Base-by-base conservation (phyloP, 2,797 vertebrate genomes). In the Sandelia bainsii region DNA sequence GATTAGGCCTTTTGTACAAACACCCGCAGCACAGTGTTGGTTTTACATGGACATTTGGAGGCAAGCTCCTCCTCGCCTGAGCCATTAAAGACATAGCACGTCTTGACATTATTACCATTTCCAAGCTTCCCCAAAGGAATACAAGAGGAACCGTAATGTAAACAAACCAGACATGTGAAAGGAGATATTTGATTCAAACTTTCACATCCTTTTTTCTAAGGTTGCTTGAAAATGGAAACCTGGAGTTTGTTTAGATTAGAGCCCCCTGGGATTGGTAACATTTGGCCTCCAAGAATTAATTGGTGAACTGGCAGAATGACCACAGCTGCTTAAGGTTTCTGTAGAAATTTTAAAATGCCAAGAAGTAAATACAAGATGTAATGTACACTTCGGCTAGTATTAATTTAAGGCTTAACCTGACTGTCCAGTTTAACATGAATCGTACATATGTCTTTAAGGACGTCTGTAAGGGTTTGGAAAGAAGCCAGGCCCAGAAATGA, bases 121-220 rank as follows among this genome's bases (percentile, higher is more conserved):
- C 81, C 85, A 72, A 91, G 80, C 71, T 75, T 85, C 74, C 92
- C 87, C 80, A 80, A 80, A 90, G 87, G 90, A 84, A 89, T 79
- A 89, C 84, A 78, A 86, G 71, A 82, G 83, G 86, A 90, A 93
- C 90, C 77, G 19, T 80, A 91, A 88, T 79, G 79, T 93, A 93
- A 93, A 92, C 90, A 93, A 86, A 91, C 54, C 56, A 87, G 91
- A 84, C 91, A 91, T 89, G 83, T 93, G 87, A 92, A 87, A 91
- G 83, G 82, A 86, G 81, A 85, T 77, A 92, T 92, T 91, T 89
- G 83, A 94, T 93, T 93, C 88, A 89, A 92, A 91, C 85, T 85
- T 85, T 91, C 90, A 88, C 87, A 87, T 89, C 79, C 87, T 91
- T 80, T 82, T 87, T 81, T 80, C 81, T 64, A 46, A 83, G 80